Base-by-base conservation (phyloP, 2,888 invertebrate genomes). In the Spatulosminthurus flaviceps region DNA sequence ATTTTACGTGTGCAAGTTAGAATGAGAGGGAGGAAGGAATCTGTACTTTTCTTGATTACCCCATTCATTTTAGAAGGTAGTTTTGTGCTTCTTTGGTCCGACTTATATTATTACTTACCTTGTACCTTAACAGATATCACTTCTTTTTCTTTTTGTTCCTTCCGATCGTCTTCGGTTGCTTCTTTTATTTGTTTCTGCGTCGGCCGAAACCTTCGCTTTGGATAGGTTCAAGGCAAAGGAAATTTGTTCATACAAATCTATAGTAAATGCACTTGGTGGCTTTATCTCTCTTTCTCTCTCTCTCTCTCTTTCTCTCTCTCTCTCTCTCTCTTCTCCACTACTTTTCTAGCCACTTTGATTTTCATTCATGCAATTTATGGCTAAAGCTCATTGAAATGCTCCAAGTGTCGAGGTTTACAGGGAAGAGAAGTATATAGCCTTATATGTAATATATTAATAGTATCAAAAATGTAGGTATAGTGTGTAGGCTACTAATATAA, bases 281-380 rank as follows among this genome's bases (percentile, higher is more conserved):
- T 26, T 19, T 41, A 34, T 70, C 41, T 70, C 29, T 22, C 16
- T 22, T 24, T 43, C 26, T 51, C 16, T 22, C 1, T 26, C 22
- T 24, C 28, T n/a, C n/a, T n/a, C n/a, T n/a, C 29, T 26, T 19
- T 41, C 19, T 70, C 41, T 70, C 29, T 22, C 16, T 22, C 43
- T 43, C 26, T 51, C 16, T 22, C 1, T 26, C 22, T 24, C 28
- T n/a, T n/a, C n/a, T n/a, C n/a, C n/a, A n/a, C n/a, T n/a, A n/a
- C n/a, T 76, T 26, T 41, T 51, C 0, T 76, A 22, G 24, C 29
- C 67, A 67, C 42, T 67, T 66, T 79, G 28, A 41, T 71, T 75
- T 69, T 79, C 79, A 79, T 76, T 79, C 79, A 75, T 76, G 79
- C 71, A 76, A 79, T 79, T 41, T 34, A 21, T n/a, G 60, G 61